phyloP scores from a whole-genome alignment of 2,113 vertebrate genomes.

The Uria lomvia region DNA sequence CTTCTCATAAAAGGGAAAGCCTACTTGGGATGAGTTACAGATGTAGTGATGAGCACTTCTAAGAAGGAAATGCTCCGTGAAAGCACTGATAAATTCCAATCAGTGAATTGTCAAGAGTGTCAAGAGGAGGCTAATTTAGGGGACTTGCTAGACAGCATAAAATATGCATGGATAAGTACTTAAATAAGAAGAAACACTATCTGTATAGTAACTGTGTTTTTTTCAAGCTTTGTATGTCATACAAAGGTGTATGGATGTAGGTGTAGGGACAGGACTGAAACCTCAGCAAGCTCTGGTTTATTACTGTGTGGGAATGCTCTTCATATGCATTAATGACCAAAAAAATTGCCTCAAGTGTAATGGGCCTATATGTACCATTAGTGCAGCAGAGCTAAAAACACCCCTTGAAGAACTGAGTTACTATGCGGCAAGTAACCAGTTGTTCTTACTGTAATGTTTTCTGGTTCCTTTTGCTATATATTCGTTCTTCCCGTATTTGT shows the following conservation, averaged over 20 bases:
- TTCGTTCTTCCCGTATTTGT: not conserved
- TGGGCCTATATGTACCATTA: not conserved
- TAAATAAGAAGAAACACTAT: not conserved
- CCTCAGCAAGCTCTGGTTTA: not conserved
- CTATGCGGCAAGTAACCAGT: not conserved
- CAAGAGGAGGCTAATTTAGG: not conserved
- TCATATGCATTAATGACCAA: not conserved
- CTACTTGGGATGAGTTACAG: rapidly evolving
- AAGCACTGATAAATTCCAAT: not conserved
- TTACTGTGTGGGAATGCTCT: not conserved
- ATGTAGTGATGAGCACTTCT: not conserved
- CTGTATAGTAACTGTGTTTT: not conserved
- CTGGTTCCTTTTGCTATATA: not conserved
- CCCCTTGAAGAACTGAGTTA: not conserved
- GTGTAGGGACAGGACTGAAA: not conserved
- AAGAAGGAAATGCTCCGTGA: not conserved
- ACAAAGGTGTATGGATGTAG: too few species aligned
- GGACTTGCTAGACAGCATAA: not conserved
- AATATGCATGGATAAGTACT: not conserved
- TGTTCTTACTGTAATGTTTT: not conserved
- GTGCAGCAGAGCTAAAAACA: not conserved
- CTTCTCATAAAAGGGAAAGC: not conserved
- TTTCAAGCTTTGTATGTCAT: not conserved
- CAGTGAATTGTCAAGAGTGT: not conserved
- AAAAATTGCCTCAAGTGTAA: not conserved